Base-by-base conservation (phyloP, 1,140 invertebrate genomes). In the Andrena cerasifolii region DNA sequence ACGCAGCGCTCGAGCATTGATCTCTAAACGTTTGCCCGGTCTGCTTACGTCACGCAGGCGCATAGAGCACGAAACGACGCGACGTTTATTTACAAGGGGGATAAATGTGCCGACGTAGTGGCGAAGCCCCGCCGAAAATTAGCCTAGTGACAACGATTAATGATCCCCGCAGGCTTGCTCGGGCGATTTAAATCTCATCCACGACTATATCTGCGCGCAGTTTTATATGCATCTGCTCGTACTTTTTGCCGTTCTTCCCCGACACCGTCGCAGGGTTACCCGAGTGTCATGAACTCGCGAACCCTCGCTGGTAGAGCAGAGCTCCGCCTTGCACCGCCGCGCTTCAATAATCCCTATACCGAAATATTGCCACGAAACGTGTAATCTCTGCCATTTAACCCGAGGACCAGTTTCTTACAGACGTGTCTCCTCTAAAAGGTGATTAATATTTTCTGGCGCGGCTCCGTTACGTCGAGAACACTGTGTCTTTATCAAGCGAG, bases 171-270 rank as follows among this genome's bases (percentile, higher is more conserved):
- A 49, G 72, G 53, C 56, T 73, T 49, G 58, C 76, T 65, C 65
- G 82, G 80, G 82, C 80, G 82, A 84, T 84, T 84, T 84, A 83
- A 84, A 84, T 84, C 82, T 84, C 82, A 77, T 78, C 80, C 76
- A 53, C 51, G 75, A 68, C 82, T 79, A 58, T 68, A 83, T 71
- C 47, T 45, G 45, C 81, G 54, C 62, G 33, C 66, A 54, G 59
- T 79, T 82, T 80, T 73, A 43, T 75, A 65, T 47, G 68, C 81
- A 83, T 83, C 75, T 83, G 81, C 82, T 40, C 58, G 63, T 21
- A 62, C 68, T 83, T 82, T 83, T 83, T 83, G 80, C 80, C 75
- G 43, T 31, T 63, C 63, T 62, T 70, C 56, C 70, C 47, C 61
- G 62, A 82, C 81, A 70, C 63, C 62, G 56, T 66, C 74, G 43